phyloP scores from a whole-genome alignment of 2,888 invertebrate genomes.

The Hypsopygia costalis region DNA sequence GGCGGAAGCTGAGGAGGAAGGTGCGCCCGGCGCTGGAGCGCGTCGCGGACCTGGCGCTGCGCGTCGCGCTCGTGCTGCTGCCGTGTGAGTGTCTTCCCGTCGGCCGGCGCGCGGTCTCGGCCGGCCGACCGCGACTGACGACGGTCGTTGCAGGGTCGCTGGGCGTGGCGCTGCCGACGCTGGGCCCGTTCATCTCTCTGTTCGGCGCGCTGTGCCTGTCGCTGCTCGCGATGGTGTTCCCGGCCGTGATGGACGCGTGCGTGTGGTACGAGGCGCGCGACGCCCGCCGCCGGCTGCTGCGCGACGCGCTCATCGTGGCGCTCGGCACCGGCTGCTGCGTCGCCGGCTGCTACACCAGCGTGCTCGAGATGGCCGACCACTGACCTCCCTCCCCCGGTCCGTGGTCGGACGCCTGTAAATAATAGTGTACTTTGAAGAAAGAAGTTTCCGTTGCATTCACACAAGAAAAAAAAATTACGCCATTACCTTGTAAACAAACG shows the following conservation, averaged over 20 bases:
- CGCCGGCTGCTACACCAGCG: slow-evolving; percentile 44
- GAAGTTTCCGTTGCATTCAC: too few relatives aligned
- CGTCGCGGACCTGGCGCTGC: slow-evolving; percentile 31
- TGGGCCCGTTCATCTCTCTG: slow-evolving; percentile 88
- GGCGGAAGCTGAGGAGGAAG: slow-evolving; percentile 62
- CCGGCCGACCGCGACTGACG: background rate
- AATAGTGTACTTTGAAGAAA: too few relatives aligned
- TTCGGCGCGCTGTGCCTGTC: slow-evolving; percentile 94
- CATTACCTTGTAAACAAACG: too few relatives aligned
- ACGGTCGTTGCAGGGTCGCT: background rate
- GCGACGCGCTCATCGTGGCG: slow-evolving; percentile 35
- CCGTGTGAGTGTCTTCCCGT: slow-evolving; percentile 39
- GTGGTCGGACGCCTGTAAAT: too few relatives aligned
- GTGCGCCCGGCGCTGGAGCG: slow-evolving; percentile 15
- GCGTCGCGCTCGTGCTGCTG: slow-evolving; percentile 36
- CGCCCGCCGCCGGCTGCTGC: slow-evolving; percentile 33
- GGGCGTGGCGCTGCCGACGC: slow-evolving; percentile 85
- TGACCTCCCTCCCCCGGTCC: too few relatives aligned
- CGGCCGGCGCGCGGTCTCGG: background rate
- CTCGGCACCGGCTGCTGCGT: slow-evolving; percentile 33
- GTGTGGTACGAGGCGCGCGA: slow-evolving; percentile 41
- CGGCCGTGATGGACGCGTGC: slow-evolving; percentile 80
- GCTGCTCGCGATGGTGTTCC: slow-evolving; percentile 90
- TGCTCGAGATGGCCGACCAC: slow-evolving; percentile 33
- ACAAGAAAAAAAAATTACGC: too few relatives aligned